Base-by-base conservation (phyloP, 2,888 invertebrate species). In the Creontiades dilutus region DNA sequence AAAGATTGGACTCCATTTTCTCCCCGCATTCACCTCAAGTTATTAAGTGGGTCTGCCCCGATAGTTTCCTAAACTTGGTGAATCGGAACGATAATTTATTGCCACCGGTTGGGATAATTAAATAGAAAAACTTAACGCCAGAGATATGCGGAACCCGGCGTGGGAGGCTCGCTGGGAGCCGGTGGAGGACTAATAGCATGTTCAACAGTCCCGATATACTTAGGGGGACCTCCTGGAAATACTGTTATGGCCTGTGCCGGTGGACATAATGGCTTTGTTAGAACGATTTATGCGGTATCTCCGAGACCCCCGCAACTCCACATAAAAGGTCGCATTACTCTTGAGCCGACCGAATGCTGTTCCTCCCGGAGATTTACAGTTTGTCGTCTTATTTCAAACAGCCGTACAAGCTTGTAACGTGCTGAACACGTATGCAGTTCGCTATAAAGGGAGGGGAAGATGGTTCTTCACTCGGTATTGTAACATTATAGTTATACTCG, bases 211-310 rank as follows among this genome's bases (percentile, higher is more conserved):
- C 52, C 47, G 80, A 37, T 27, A 48, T 82, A 13, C 48, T 48
- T 27, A 48, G 27, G 23, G n/a, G 27, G 48, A 82, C 82, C 28
- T 9, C n/a, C 68, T 68, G 27, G 23, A 48, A 82, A 82, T 82
- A 82, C 52, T 82, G 47, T 48, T 48, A 48, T 27, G 23, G 48
- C 52, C 82, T 48, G 19, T 52, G 52, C 82, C 23, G 27, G 52
- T 9, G 27, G 82, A 82, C 82, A 19, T 48, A 48, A 82, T 82
- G 82, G 52, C 82, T 82, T 82, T 82, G 82, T 82, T 82, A 52
- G 27, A 80, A 82, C n/a, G 48, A 82, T 82, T 82, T 82, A 82
- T 82, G 52, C 19, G 48, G 9, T 3, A 48, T 13, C 47, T 23
- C 52, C 23, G 4, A 47, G 82, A 48, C 82, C 68, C 68, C 68